A percentile compares a stretch with the other conserved stretches of the same genome.
These are phyloP conservation scores for Pocillopora verrucosa DNA, from an alignment of 64 coral and sea anemone genomes.

Conservation along the genomic window DNA sequence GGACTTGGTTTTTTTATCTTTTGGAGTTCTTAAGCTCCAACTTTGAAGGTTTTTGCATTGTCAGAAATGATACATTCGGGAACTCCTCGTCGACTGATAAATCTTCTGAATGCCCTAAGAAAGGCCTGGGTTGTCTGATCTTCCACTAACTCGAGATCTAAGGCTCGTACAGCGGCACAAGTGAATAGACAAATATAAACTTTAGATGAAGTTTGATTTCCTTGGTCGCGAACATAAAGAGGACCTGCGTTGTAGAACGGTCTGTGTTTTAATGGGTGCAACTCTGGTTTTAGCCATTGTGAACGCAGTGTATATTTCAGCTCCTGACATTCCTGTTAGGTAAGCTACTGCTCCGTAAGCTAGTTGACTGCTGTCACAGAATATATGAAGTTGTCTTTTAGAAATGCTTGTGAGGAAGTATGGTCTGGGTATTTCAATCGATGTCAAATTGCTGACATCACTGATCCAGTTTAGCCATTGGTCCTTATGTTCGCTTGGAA, in stretches of 20 bases:
- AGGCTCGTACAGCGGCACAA: slow-evolving; percentile 15
- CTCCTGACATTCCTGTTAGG: no score
- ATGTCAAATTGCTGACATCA: no score
- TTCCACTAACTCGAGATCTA: slow-evolving; percentile 48
- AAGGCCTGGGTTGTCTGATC: slow-evolving; percentile 43
- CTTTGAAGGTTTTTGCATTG: slow-evolving; percentile 36
- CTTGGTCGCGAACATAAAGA: background rate
- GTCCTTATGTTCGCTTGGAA: no score
- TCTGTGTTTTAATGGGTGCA: no score
- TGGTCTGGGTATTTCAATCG: no score
- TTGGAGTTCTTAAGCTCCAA: slow-evolving; percentile 6
- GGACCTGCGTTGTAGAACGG: no score
- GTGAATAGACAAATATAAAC: slow-evolving; percentile 37
- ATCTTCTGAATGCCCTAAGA: slow-evolving; percentile 33
- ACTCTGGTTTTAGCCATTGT: background rate
- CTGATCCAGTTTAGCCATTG: no score
- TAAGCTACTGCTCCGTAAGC: no score
- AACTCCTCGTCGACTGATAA: slow-evolving; percentile 4
- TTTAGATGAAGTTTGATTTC: background rate
- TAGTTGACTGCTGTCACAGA: no score
- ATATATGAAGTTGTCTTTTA: no score
- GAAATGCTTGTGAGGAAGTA: no score
- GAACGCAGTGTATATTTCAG: no score
- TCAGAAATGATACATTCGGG: slow-evolving; percentile 34
- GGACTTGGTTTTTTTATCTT: background rate